Percentiles rank a stretch among this genome's conserved stretches.
Evolutionary conservation across 2,888 invertebrate species (phyloP).

Genomic region (Proisotoma minuta): DNA sequence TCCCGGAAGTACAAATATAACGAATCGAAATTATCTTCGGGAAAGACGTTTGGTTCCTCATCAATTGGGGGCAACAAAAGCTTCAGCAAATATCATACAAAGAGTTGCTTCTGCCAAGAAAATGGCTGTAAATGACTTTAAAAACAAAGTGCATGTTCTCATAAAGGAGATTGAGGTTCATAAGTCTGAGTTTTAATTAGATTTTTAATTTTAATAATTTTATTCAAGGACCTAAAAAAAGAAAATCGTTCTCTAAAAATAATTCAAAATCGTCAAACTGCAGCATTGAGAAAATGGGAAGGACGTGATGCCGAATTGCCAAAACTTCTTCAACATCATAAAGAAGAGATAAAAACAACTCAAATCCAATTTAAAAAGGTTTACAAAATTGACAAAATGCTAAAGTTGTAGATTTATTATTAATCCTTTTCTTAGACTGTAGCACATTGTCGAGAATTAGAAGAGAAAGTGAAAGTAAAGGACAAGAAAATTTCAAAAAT

Average conservation of each 20-base stretch:
- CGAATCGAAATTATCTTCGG: not conserved
- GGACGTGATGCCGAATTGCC: conserved; percentile 36
- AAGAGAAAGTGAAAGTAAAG: conserved; percentile 28
- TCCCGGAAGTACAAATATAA: conserved; percentile 5
- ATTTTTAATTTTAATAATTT: not conserved
- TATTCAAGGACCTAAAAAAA: conserved; percentile 25
- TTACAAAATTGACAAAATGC: not conserved
- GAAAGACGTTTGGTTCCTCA: conserved; percentile 1
- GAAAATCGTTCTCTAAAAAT: conserved; percentile 32
- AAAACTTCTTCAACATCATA: conserved; percentile 29
- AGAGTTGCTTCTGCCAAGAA: conserved; percentile 32
- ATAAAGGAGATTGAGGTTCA: conserved; percentile 23
- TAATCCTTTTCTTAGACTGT: conserved; percentile 12
- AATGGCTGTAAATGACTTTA: conserved; percentile 32
- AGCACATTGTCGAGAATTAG: conserved; percentile 20
- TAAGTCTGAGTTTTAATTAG: not conserved
- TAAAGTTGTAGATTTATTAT: too few relatives aligned
- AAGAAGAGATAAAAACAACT: conserved; percentile 28
- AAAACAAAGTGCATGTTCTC: conserved; percentile 25
- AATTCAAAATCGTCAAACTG: conserved; percentile 33
- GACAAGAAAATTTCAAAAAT: conserved; percentile 32
- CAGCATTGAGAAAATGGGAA: conserved; percentile 33
- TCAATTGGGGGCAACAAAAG: conserved; percentile 10
- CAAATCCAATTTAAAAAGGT: conserved; percentile 27
- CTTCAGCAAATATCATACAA: conserved; percentile 18